Base-by-base conservation (phyloP, 2,113 vertebrate species). In the Cyanistes caeruleus region DNA sequence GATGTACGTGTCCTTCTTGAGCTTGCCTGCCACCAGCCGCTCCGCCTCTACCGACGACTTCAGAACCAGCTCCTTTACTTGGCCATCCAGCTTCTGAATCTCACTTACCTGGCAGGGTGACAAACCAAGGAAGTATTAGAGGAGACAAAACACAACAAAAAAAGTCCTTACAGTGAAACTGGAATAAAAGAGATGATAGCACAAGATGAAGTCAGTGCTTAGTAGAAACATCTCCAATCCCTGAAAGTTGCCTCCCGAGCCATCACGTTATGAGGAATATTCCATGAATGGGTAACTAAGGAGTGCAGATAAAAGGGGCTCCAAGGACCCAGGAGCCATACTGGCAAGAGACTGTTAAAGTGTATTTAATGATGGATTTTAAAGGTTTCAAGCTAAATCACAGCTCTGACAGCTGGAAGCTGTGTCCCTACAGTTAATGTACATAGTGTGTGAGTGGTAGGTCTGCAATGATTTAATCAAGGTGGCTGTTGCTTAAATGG, bases 1-100 rank as follows among this genome's bases (percentile, higher is more conserved):
- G 0, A 99, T 98, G 97, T 99, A 99, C 0, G 98, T 98, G 90
- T 99, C 99, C 97, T 99, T 99, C 98, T 99, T 99, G 58, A 99
- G 98, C 93, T 99, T 99, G 39, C 99, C 99, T 0, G 99, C 99
- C 53, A 99, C 99, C 95, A 99, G 98, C 16, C 99, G 98, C 96
- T 99, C 99, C 0, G 99, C 99, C 96, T 99, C 99, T 51, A 98
- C 98, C 0, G 98, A 99, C 0, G 98, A 99, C 91, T 99, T 99
- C 48, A 98, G 97, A 39, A 99, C 99, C n/a, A 99, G 98, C 64
- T 99, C 99, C 98, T 99, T 99, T 68, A 99, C 98, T 91, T 99
- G 99, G 11, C 98, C 83, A 1, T 99, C 99, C 33, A 99, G 97
- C 97, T 99, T 99, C 98, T 99, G 99, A 93, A 99, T 98, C 97